Base-by-base conservation (phyloP, 2,888 invertebrate genomes). In the Temnothorax ravouxi region DNA sequence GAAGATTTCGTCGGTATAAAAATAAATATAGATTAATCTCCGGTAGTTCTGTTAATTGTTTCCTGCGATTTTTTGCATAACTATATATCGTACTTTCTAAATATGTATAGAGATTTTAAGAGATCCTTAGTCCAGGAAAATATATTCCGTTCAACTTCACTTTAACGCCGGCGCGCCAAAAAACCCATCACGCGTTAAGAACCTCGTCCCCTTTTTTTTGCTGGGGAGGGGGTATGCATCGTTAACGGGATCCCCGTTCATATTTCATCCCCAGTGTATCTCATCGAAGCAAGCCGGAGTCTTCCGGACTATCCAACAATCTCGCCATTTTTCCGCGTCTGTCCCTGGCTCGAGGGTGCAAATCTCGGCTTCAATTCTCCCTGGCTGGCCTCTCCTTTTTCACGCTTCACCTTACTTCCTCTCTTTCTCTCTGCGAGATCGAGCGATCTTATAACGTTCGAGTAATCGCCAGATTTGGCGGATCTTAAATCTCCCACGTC, bases 401-500 rank as follows among this genome's bases (percentile, higher is more conserved):
- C 64, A 29, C 15, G 13, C 69, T 11, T 21, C 52, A 41, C 34
- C 41, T 50, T 54, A 21, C 56, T 54, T 69, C 41, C 25, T n/a
- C 69, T 69, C 44, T 67, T 54, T 21, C 29, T 18, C 29, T 3
- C 29, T 3, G 29, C 29, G 25, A 52, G 54, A 47, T 56, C 66
- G 15, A 62, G 8, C 25, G n/a, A n/a, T 44, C 50, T 61, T 61
- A 18, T 47, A 67, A 67, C 69, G 83, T 61, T 52, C 44, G 69
- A 25, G 67, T 79, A 88, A 89, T 86, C 87, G 85, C 84, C 81
- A 87, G 86, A 89, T 88, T 87, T 85, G 80, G 86, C 76, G 84
- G 85, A 89, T 88, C 84, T 84, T 86, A 88, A 87, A 88, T 84
- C 85, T 75, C 34, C 38, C 84, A 83, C 84, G 86, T 86, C 85